These are phyloP conservation scores for Prionailurus bengalensis DNA, from an alignment of 2,113 vertebrate species.

Conservation along the genomic window DNA sequence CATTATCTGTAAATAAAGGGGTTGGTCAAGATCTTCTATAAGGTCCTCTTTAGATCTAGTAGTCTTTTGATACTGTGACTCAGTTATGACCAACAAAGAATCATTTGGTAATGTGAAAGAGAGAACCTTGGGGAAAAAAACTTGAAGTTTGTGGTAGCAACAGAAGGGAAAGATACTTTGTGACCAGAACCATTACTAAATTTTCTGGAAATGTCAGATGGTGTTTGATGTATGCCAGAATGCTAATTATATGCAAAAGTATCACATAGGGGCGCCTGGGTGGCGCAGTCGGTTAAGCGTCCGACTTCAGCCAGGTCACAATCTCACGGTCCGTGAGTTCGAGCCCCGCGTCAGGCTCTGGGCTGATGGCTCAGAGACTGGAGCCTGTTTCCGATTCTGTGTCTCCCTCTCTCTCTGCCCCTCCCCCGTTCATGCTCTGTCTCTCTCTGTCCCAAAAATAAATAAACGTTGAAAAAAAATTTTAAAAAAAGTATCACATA, in stretches of 20 bases:
- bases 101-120: not conserved
- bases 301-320: no score
- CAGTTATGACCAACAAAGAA: not conserved
- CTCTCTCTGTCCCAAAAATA: no score
- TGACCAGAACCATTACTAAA: not conserved
- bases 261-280: not conserved
- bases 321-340: no score
- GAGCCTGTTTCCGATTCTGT: no score
- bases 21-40: not conserved
- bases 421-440: no score
- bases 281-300: no score
- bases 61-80: not conserved
- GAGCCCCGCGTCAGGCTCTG: no score
- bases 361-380: no score
- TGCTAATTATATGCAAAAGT: not conserved
- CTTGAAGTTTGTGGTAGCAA: not conserved
- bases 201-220: constrained; percentile 32
- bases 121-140: not conserved
- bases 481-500: not conserved
- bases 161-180: not conserved
- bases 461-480: no score
- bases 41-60: not conserved
- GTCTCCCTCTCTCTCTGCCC: no score
- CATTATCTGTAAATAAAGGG: not conserved
- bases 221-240: constrained; percentile 28